Base-by-base conservation (phyloP, 1,140 invertebrate species). In the Drosophila punjabiensis region DNA sequence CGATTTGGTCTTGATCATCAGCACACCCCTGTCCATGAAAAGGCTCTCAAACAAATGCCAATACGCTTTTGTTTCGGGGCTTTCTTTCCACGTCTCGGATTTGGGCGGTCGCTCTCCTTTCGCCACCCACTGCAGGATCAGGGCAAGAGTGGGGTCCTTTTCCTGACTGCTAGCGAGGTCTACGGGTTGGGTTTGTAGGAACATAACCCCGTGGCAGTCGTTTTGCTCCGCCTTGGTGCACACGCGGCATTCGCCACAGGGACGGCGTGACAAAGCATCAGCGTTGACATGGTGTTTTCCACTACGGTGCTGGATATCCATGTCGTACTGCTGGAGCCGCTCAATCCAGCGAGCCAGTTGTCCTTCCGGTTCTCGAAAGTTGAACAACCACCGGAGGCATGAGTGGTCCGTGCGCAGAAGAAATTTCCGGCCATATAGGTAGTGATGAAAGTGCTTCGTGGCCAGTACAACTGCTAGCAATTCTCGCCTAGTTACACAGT, bases 251-350 rank as follows among this genome's bases (percentile, higher is more conserved):
- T 48, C 11, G 13, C 20, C 20, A 48, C 13, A 48, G 20, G 45
- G 13, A 24, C 45, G 45, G 11, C 20, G 47, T 16, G 47, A 48
- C 24, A 48, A 7, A 6, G 13, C 47, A 7, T 48, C 47, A 24
- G 24, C 47, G 6, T 50, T 50, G 16, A 14, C 47, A 55, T 65
- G 50, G 3, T 55, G 63, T 5, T 24, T 55, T 2, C 37, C 63
- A 20, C 47, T 24, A 24, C 24, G 24, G 24, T 24, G 24, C 24
- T 33, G n/a, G n/a, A n/a, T n/a, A n/a, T n/a, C n/a, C n/a, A n/a
- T n/a, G n/a, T n/a, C n/a, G n/a, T n/a, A n/a, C n/a, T n/a, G n/a
- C n/a, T n/a, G n/a, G n/a, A n/a, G n/a, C n/a, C n/a, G n/a, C n/a
- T n/a, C n/a, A n/a, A n/a, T n/a, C n/a, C n/a, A n/a, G n/a, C n/a